phyloP scores from a whole-genome alignment of 2,888 invertebrate genomes.

The Drosophila lutescens region DNA sequence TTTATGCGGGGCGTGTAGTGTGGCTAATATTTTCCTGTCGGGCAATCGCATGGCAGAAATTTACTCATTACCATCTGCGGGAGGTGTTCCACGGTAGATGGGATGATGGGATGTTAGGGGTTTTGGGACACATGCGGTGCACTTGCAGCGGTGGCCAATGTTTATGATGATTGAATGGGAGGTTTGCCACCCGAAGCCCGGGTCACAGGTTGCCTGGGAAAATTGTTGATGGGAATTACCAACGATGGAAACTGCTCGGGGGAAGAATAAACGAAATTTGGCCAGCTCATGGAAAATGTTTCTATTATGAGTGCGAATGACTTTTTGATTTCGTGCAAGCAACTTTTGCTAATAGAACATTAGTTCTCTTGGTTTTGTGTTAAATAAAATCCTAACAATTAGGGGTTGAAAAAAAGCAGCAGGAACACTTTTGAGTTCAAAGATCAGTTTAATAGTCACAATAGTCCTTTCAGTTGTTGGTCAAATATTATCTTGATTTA shows the following conservation, averaged over 20 bases:
- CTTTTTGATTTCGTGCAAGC: slow-evolving; percentile 12
- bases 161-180: slow-evolving; percentile 63
- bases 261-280: slow-evolving; percentile 10
- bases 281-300: slow-evolving; percentile 17
- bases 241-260: slow-evolving; percentile 8
- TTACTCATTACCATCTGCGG: slow-evolving; percentile 71
- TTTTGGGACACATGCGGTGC: slow-evolving; percentile 71
- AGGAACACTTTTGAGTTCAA: slow-evolving; percentile 1
- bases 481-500: background rate
- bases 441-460: background rate
- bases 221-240: slow-evolving; percentile 43
- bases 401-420: slow-evolving; percentile 21
- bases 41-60: slow-evolving; percentile 60
- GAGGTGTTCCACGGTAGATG: slow-evolving; percentile 15
- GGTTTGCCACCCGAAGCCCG: slow-evolving; percentile 31
- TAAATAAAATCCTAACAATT: slow-evolving; percentile 1
- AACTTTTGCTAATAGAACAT: background rate
- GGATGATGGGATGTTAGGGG: slow-evolving; percentile 10
- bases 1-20: slow-evolving; percentile 81
- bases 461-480: too few species aligned
- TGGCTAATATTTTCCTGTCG: slow-evolving; percentile 83
- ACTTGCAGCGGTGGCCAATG: slow-evolving; percentile 68
- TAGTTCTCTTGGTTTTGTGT: background rate
- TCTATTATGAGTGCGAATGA: slow-evolving; percentile 15
- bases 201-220: slow-evolving; percentile 52